phyloP scores from a whole-genome alignment of 2,888 invertebrate genomes.

The Actias luna region DNA sequence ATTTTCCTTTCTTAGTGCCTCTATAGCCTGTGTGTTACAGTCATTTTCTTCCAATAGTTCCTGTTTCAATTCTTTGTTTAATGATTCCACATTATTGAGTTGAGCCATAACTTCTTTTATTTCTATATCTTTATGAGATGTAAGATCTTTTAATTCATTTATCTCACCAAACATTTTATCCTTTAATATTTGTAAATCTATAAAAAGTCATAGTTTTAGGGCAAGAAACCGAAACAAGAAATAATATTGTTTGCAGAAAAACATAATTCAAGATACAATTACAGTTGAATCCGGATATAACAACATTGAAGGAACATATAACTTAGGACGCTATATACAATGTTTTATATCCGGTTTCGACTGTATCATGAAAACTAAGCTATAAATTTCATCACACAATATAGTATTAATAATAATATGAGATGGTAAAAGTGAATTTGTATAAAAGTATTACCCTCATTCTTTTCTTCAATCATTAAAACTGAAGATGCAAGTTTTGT shows the following conservation, averaged over 20 bases:
- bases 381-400: background rate
- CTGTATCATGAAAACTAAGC: background rate
- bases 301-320: no score
- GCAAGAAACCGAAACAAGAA: background rate
- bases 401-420: background rate
- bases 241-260: background rate
- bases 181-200: conserved; percentile 38
- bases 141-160: conserved; percentile 28
- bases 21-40: conserved; percentile 35
- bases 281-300: no score
- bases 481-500: conserved; percentile 27
- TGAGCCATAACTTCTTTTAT: conserved; percentile 32
- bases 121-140: conserved; percentile 33
- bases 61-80: conserved; percentile 36
- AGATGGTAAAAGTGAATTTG: background rate
- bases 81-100: conserved; percentile 31
- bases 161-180: conserved; percentile 28
- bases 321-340: no score
- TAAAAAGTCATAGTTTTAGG: conserved; percentile 25
- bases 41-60: conserved; percentile 39
- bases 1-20: conserved; percentile 47
- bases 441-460: conserved; percentile 35
- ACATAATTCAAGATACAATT: background rate
- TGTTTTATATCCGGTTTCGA: no score
- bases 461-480: conserved; percentile 37